Percentiles rank a stretch among this genome's conserved stretches.
phyloP scores from a whole-genome alignment of 1,140 invertebrate genomes.

The Alviniconcha marisindica region DNA sequence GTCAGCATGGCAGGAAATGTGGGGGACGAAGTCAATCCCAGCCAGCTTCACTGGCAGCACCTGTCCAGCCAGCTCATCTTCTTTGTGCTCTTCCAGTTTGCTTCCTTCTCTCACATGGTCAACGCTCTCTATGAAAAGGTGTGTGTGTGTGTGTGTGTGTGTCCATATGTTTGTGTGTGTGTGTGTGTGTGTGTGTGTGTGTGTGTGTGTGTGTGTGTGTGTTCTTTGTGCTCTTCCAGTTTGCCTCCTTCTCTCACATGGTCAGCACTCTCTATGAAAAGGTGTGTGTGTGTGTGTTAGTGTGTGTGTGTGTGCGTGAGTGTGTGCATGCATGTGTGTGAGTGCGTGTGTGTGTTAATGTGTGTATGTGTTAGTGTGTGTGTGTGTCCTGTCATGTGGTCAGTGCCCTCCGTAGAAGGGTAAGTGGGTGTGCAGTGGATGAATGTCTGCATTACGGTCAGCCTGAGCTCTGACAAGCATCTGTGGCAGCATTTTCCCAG shows the following conservation, averaged over 20 bases:
- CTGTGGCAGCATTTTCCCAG: no score
- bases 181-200: neutral
- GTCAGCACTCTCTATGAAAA: slow-evolving; percentile 83
- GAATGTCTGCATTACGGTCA: no score
- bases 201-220: neutral
- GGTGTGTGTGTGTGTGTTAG: no score
- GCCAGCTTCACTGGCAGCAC: slow-evolving; percentile 93
- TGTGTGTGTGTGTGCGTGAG: no score
- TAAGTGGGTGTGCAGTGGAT: no score
- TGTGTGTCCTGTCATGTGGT: no score
- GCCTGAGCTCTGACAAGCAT: no score
- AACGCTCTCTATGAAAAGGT: slow-evolving; percentile 91
- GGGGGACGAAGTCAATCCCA: slow-evolving; percentile 82
- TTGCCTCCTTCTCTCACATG: slow-evolving; percentile 94
- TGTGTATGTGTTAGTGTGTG: no score
- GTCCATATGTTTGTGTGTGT: no score
- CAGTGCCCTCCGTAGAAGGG: no score
- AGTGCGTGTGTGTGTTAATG: no score
- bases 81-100: slow-evolving; percentile 96
- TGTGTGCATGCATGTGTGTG: no score
- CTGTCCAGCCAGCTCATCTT: slow-evolving; percentile 96
- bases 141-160: slow-evolving; percentile 27
- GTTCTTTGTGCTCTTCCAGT: slow-evolving; percentile 84
- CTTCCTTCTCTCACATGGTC: slow-evolving; percentile 94
- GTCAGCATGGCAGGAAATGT: neutral